Conservation (phyloP, 1,140 invertebrate species). For the Polypedilum pembai region DNA sequence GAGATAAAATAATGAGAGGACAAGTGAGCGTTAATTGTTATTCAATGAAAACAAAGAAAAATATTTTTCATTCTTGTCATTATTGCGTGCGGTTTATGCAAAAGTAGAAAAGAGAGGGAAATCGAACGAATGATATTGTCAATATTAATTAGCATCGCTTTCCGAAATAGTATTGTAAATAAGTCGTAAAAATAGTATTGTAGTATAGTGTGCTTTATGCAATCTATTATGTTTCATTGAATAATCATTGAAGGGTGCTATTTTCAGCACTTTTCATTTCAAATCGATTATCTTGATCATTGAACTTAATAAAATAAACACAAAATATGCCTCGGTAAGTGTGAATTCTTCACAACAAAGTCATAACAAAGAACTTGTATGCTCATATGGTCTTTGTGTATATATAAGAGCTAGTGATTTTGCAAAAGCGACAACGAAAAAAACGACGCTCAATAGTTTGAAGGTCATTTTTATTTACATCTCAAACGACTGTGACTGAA, state of each 20-base stretch:
- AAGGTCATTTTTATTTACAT: slow-evolving; percentile 28
- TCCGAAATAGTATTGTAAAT: background rate
- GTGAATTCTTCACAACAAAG: background rate
- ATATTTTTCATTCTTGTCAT: background rate
- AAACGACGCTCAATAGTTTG: background rate
- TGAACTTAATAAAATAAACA: background rate
- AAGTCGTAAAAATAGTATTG: background rate
- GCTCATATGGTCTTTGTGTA: background rate
- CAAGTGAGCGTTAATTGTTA: background rate
- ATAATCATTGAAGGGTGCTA: slow-evolving; percentile 18
- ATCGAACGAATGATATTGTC: background rate
- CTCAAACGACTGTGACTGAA: background rate
- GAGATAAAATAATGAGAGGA: no score
- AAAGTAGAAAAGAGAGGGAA: background rate
- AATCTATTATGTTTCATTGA: background rate
- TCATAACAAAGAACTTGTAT: background rate
- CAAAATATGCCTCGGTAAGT: background rate
- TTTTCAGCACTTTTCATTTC: slow-evolving; percentile 13
- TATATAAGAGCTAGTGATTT: background rate
- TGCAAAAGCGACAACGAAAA: background rate
- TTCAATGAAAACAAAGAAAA: background rate
- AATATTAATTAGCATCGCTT: slow-evolving; percentile 8
- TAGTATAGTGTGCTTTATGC: background rate
- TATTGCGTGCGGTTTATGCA: background rate
- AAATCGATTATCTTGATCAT: background rate